Percentiles rank a stretch among this genome's conserved stretches.
Conservation (phyloP, 1,140 invertebrate species). For the Hycleus phaleratus region DNA sequence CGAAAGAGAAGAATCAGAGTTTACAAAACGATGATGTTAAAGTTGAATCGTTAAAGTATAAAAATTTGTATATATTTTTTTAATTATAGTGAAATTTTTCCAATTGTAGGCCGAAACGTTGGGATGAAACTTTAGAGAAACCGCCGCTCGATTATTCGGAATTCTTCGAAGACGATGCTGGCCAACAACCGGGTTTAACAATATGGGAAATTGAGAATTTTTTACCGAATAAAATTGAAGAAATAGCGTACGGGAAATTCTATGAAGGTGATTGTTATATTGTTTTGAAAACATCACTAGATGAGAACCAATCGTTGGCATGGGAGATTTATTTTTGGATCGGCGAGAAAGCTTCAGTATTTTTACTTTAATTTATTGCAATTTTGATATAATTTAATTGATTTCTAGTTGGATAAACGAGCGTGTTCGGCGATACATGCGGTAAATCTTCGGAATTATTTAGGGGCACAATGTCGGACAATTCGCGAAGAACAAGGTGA, state of each 20-base stretch:
- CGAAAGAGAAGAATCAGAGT: slow-evolving; percentile 75
- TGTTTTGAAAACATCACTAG: slow-evolving; percentile 82
- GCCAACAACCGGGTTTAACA: slow-evolving; percentile 77
- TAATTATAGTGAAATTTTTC: background rate
- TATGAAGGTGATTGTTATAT: slow-evolving; percentile 99
- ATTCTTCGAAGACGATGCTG: slow-evolving; percentile 97
- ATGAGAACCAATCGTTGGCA: slow-evolving; percentile 75
- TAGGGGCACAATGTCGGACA: slow-evolving; percentile 95
- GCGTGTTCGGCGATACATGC: slow-evolving; percentile 99
- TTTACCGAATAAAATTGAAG: slow-evolving; percentile 86
- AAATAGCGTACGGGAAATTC: slow-evolving; percentile 93
- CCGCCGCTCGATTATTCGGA: slow-evolving; percentile 97
- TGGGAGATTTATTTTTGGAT: slow-evolving; percentile 99
- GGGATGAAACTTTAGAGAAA: slow-evolving; percentile 92
- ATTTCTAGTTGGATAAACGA: slow-evolving; percentile 82
- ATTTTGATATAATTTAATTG: background rate
- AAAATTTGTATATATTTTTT: slow-evolving; percentile 23
- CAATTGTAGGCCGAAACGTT: slow-evolving; percentile 65
- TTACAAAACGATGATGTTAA: slow-evolving; percentile 53
- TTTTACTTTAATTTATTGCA: background rate
- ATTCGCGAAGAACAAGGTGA: slow-evolving; percentile 94
- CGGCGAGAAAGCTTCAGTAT: slow-evolving; percentile 87
- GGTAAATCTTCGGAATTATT: slow-evolving; percentile 92
- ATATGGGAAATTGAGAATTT: slow-evolving; percentile 99
- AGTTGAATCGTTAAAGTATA: slow-evolving; percentile 60